A percentile compares a stretch with the other conserved stretches of the same genome.
phyloP scores from a whole-genome alignment of 2,888 invertebrate species.

The Xiphydria camelus region DNA sequence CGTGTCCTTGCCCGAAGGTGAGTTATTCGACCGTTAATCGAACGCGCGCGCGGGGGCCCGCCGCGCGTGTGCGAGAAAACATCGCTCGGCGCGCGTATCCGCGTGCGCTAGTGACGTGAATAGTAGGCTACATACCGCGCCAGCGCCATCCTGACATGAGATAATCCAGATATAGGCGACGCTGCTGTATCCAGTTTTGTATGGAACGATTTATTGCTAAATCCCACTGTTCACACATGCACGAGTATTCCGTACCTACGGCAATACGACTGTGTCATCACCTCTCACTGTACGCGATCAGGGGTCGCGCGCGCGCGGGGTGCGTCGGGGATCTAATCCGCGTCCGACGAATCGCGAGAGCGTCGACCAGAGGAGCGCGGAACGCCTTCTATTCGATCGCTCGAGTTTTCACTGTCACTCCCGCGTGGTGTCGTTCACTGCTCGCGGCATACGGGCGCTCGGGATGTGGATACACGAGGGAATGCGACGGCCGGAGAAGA shows the following conservation, averaged over 20 bases:
- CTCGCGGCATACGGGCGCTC: no score
- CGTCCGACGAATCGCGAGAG: no score
- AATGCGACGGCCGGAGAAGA: no score
- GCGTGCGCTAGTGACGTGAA: conserved; percentile 17
- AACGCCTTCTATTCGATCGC: no score
- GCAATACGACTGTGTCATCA: conserved; percentile 1
- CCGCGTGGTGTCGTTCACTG: background rate
- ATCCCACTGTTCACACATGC: conserved; percentile 58
- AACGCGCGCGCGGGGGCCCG: no score
- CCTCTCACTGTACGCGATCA: background rate
- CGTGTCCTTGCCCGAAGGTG: no score
- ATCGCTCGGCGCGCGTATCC: background rate
- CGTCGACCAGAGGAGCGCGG: no score
- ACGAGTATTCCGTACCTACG: conserved; percentile 37
- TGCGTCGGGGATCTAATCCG: no score
- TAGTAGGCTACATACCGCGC: conserved; percentile 62
- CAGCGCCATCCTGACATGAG: conserved; percentile 71
- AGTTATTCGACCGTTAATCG: no score
- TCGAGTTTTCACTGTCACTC: conserved; percentile 6
- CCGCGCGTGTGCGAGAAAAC: no score
- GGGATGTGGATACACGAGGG: no score
- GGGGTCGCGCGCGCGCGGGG: no score
- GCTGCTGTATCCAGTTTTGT: conserved; percentile 63
- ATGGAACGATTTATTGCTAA: conserved; percentile 50
- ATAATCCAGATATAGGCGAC: conserved; percentile 63